Conservation (phyloP, 1,140 invertebrate genomes). For the Lordiphosa clarofinis region DNA sequence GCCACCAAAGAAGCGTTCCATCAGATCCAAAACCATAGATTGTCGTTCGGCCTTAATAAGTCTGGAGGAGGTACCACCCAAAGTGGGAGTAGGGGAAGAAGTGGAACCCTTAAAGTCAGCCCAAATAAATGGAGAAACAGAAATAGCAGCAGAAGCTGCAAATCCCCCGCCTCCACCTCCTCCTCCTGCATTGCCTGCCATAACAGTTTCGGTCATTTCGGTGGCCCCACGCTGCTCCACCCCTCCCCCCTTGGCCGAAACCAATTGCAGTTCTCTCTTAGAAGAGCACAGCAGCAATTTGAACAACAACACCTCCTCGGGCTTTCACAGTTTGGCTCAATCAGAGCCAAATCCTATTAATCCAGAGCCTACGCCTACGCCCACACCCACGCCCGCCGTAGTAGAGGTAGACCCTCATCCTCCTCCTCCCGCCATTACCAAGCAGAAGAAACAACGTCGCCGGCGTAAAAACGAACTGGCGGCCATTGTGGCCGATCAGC, state of each 20-base stretch:
- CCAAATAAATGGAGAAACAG: no score
- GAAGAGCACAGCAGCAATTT: slow-evolving; percentile 66
- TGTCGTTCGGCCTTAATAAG: slow-evolving; percentile 36
- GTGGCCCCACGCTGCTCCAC: slow-evolving; percentile 48
- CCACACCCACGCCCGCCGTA: no score
- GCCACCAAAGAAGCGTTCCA: slow-evolving; percentile 59
- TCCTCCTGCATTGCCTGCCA: slow-evolving; percentile 2
- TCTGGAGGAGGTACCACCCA: not conserved
- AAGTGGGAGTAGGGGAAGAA: slow-evolving; percentile 3
- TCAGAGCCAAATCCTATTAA: slow-evolving; percentile 47
- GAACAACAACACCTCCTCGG: slow-evolving; percentile 75
- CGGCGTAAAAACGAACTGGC: slow-evolving; percentile 76
- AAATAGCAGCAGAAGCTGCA: no score
- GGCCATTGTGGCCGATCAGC: slow-evolving; percentile 76
- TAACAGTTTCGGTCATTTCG: slow-evolving; percentile 56
- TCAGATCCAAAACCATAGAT: slow-evolving; percentile 67
- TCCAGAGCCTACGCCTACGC: no score
- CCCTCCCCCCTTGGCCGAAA: slow-evolving; percentile 35
- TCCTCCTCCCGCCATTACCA: no score
- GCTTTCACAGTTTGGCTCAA: slow-evolving; percentile 66
- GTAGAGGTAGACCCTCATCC: no score
- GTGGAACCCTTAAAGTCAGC: no score
- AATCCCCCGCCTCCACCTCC: not conserved
- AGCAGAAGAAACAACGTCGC: slow-evolving; percentile 64
- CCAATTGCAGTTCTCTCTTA: slow-evolving; percentile 41